A percentile compares a stretch with the other conserved stretches of the same genome.
These are phyloP conservation scores for Eurytemora carolleeae DNA, from an alignment of 1,140 invertebrate genomes.

Conservation along the genomic window DNA sequence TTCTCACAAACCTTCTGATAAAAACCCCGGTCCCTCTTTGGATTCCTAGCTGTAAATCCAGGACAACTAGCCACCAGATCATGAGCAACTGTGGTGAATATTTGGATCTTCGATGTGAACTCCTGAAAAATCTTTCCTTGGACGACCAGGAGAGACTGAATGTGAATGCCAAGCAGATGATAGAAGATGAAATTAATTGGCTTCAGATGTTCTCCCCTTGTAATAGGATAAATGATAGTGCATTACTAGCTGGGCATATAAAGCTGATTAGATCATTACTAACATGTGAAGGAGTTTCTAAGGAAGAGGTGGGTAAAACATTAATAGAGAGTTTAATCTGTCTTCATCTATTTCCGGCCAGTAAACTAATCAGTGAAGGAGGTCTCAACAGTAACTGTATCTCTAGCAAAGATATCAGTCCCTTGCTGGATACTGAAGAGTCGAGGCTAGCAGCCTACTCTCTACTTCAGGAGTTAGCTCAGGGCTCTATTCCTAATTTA, in stretches of 20 bases:
- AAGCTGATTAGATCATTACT: slow-evolving; percentile 28
- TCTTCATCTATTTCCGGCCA: slow-evolving; percentile 33
- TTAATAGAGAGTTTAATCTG: slow-evolving; percentile 28
- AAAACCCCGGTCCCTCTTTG: slow-evolving; percentile 35
- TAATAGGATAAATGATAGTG: slow-evolving; percentile 15
- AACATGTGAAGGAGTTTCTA: slow-evolving; percentile 28
- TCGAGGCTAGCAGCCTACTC: slow-evolving; percentile 30
- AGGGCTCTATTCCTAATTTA: slow-evolving; percentile 25
- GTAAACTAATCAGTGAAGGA: slow-evolving; percentile 26
- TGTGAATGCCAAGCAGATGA: slow-evolving; percentile 26
- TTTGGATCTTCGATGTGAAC: slow-evolving; percentile 30
- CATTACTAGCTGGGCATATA: slow-evolving; percentile 30
- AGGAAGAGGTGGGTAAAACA: slow-evolving; percentile 22
- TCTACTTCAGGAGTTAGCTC: slow-evolving; percentile 29
- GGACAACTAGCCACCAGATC: slow-evolving; percentile 29
- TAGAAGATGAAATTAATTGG: slow-evolving; percentile 33
- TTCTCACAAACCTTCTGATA: slow-evolving; percentile 24
- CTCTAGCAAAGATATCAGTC: slow-evolving; percentile 23
- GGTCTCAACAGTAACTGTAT: slow-evolving; percentile 5
- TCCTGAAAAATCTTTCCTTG: slow-evolving; percentile 24
- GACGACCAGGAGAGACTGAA: slow-evolving; percentile 25
- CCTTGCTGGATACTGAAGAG: slow-evolving; percentile 28
- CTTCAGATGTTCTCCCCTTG: slow-evolving; percentile 29
- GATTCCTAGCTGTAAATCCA: slow-evolving; percentile 29
- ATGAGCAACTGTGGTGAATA: slow-evolving; percentile 32